phyloP scores from a whole-genome alignment of 2,888 invertebrate genomes.

The Sthenelais limicola region DNA sequence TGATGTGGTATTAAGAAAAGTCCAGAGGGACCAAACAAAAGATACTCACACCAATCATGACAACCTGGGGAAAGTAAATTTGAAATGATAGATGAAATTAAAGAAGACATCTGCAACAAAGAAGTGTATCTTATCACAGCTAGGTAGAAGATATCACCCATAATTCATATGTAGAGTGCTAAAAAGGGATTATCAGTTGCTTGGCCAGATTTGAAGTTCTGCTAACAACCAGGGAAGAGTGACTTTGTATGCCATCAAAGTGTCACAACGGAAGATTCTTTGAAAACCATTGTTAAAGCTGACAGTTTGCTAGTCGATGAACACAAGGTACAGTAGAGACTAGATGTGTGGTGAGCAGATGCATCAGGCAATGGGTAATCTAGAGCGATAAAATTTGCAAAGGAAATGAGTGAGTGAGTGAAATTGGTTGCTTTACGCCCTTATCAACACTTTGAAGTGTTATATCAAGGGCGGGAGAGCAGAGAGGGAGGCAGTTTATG shows the following conservation, averaged over 20 bases:
- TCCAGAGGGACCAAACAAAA: neutral
- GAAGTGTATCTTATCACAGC: neutral
- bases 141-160: neutral
- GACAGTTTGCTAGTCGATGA: neutral
- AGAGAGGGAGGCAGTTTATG: too few relatives aligned
- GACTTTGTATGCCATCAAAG: constrained; percentile 16
- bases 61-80: neutral
- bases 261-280: neutral
- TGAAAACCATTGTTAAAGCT: neutral
- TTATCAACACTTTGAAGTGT: too few relatives aligned
- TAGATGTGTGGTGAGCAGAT: neutral
- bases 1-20: constrained; percentile 4
- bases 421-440: too few relatives aligned
- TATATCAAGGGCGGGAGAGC: too few relatives aligned
- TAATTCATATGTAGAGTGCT: neutral
- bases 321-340: neutral
- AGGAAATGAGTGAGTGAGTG: too few relatives aligned
- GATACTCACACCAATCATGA: neutral
- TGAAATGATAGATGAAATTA: constrained; percentile 10
- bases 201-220: constrained; percentile 19
- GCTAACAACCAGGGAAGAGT: neutral
- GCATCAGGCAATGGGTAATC: constrained; percentile 13
- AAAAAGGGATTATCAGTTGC: neutral
- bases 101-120: neutral
- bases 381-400: neutral